Percentiles rank a stretch among this genome's conserved stretches.
Evolutionary conservation across 2,797 vertebrate genomes (phyloP).

Genomic region (Numenius phaeopus): DNA sequence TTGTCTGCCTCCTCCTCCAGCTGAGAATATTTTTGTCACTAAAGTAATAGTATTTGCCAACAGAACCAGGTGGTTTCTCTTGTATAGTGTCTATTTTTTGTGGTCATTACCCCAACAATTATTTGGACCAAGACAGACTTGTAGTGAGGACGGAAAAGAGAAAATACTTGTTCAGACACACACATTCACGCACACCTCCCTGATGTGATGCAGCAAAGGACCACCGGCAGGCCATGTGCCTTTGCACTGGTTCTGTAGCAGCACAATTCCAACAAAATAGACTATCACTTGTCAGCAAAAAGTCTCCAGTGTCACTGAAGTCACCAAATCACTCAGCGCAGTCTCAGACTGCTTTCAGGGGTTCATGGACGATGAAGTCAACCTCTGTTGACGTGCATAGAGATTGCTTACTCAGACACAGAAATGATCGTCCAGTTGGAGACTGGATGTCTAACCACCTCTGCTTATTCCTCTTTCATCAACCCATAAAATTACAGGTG

Average conservation of each 20-base stretch:
- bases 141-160: background rate
- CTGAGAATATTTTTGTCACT: background rate
- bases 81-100: background rate
- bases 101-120: background rate
- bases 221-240: no score
- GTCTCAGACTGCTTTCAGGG: background rate
- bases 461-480: background rate
- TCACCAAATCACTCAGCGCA: background rate
- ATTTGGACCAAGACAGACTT: background rate
- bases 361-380: background rate
- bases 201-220: background rate
- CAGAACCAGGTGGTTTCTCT: background rate
- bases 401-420: background rate
- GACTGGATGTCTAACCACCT: background rate
- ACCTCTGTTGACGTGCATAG: background rate
- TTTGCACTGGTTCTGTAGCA: background rate
- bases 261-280: background rate
- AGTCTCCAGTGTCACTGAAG: background rate
- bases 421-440: background rate
- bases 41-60: background rate
- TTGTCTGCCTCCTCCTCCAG: background rate
- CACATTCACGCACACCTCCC: fast-evolving
- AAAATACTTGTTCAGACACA: background rate
- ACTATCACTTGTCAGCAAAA: background rate
- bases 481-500: background rate